Base-by-base conservation (phyloP, 2,888 invertebrate species). In the Odontocolon sp. region DNA sequence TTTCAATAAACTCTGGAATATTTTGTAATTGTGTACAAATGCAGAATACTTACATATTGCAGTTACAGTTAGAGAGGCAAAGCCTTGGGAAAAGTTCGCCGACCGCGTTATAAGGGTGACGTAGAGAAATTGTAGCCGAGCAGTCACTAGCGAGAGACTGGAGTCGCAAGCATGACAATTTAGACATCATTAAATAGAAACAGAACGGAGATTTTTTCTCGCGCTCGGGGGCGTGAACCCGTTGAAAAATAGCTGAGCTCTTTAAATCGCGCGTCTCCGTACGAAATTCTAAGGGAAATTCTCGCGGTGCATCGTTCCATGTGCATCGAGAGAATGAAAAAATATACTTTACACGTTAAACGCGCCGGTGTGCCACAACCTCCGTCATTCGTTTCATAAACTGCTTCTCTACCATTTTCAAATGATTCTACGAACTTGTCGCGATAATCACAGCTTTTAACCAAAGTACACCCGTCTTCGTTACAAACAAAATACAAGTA, bases 151-250 rank as follows among this genome's bases (percentile, higher is more conserved):
- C 56, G 71, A 79, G 72, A 61, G 54, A 67, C 67, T 38, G 52
- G 73, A 76, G 77, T 66, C 45, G 71, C 75, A 68, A 45, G 81
- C 83, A 82, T 80, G 82, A 84, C 84, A 85, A 85, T 86, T 86
- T 85, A 84, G 84, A 84, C 85, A 80, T 86, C 85, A 85, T 86
- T 86, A 86, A 86, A 84, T 84, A 80, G 82, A 83, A 85, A 84
- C 82, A 83, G 82, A 64, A 54, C 45, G 57, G 56, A 21, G 42
- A 61, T n/a, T 18, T 40, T 45, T 59, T 28, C 16, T n/a, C 16
- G 33, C 16, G 26, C 33, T 26, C 40, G 38, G 8, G n/a, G 40
- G 40, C 21, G 31, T 54, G 63, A 9, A 16, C 31, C 21, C 26
- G 36, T 28, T 52, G 45, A 67, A 73, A 73, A 73, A 73, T 73